Conservation (phyloP, 2,113 vertebrate genomes). For the Brachypodius melanocephalos region DNA sequence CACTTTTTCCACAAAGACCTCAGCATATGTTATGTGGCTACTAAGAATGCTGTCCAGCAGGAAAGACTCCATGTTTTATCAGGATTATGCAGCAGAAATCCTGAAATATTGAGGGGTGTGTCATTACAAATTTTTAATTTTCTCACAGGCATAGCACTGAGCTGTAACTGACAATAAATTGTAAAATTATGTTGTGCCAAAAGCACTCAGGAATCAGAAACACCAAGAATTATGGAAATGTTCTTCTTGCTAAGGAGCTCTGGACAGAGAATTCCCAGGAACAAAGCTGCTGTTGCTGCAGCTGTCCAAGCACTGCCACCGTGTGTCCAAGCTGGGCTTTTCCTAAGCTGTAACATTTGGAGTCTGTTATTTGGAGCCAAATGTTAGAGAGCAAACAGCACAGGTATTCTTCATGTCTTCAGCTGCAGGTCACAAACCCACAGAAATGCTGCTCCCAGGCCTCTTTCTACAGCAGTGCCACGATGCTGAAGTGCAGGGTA, state of each 20-base stretch:
- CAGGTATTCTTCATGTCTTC: not conserved
- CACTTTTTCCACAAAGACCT: not conserved
- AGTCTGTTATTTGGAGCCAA: not conserved
- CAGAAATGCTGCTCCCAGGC: not conserved
- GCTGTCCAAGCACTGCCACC: conserved; percentile 34
- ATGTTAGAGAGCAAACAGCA: not conserved
- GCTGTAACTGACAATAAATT: not conserved
- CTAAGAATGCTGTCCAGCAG: not conserved
- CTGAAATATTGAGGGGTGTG: not conserved
- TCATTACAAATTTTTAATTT: not conserved
- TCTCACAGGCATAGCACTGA: not conserved
- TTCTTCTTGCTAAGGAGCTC: not conserved
- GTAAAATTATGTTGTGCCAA: not conserved
- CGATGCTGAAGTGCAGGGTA: fast-evolving
- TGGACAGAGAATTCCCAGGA: not conserved
- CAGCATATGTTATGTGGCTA: not conserved
- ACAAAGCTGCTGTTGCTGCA: not conserved
- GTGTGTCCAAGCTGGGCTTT: conserved; percentile 28
- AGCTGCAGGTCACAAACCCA: not conserved
- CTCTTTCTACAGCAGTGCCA: not conserved
- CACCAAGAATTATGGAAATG: not conserved
- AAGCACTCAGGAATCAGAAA: not conserved
- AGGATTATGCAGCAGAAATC: not conserved
- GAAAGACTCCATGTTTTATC: not conserved
- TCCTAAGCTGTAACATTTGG: not conserved